Percentiles rank a stretch among this genome's conserved stretches.
phyloP scores from a whole-genome alignment of 2,113 vertebrate species.

The Eurystomus gularis region DNA sequence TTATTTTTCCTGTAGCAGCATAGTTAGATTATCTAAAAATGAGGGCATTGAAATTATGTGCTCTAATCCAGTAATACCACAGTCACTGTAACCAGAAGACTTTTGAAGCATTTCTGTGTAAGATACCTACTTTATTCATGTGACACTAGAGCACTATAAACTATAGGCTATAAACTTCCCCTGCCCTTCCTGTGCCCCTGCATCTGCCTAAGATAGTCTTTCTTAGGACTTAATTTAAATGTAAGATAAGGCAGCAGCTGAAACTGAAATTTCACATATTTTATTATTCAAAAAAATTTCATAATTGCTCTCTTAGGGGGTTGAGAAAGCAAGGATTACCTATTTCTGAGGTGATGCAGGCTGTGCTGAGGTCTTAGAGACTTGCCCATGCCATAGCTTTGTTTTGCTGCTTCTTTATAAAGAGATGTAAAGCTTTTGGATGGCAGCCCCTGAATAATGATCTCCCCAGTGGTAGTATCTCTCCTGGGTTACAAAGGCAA shows the following conservation, averaged over 20 bases:
- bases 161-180: neutral
- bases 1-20: neutral
- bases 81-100: neutral
- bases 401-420: neutral
- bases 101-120: neutral
- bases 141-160: neutral
- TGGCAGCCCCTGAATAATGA: neutral
- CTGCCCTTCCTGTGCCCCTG: neutral
- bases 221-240: neutral
- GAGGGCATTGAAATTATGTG: neutral
- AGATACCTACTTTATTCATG: neutral
- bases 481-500: neutral
- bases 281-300: neutral
- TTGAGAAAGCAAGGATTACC: neutral
- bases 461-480: neutral
- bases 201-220: neutral
- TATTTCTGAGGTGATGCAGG: neutral
- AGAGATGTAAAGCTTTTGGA: neutral
- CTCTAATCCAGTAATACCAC: neutral
- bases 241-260: neutral
- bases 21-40: neutral
- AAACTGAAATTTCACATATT: neutral
- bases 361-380: neutral
- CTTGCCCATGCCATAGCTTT: neutral
- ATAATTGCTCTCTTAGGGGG: conserved; percentile 41